Base-by-base conservation (phyloP, 2,113 vertebrate species). In the Forbesichthys agassizii region DNA sequence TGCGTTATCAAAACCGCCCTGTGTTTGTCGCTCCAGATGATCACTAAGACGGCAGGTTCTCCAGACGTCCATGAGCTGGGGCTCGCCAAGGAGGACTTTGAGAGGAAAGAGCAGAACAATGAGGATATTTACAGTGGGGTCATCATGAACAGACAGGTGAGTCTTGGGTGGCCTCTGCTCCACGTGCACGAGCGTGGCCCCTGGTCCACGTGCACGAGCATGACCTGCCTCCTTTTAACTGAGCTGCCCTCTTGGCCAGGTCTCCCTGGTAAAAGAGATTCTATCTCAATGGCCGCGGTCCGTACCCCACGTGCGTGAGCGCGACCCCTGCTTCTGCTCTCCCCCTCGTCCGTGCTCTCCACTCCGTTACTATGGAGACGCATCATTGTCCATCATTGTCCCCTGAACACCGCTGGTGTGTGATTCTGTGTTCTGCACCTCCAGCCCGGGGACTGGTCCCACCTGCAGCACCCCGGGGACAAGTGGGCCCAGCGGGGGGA, bases 81-180 rank as follows among this genome's bases (percentile, higher is more conserved):
- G 11, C 88, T 99, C 78, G 98, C 96, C 61, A 95, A 98, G 89
- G 94, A 97, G 48, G 95, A 96, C 65, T 99, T 99, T 93, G 92
- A 97, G 88, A 93, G 87, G 74, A 99, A 95, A 77, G 96, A 96
- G 77, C 93, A 85, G 80, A 95, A 96, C 64, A 95, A 93, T 75
- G 94, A 97, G 66, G 87, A 93, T 6, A 92, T 98, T 84, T 99
- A 95, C 73, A 92, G 85, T 0, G 92, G 92, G 4, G 90, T 77
- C 74, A 98, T 99, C 80, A 89, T 47, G 73, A 97, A 96, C 84
- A 93, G 97, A 76, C 96, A 95, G 95, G 97, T 96, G 90, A 79
- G 76, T 0, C 7, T 42, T 8, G 36, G 36, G 36, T 42, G 5
- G 4, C 36, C 7, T 5, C 36, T 42, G 36, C 2, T 27, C 27